Percentiles rank a stretch among this genome's conserved stretches.
These are phyloP conservation scores for Paedocypris sp. DNA, from an alignment of 2,113 vertebrate genomes.

Conservation along the genomic window DNA sequence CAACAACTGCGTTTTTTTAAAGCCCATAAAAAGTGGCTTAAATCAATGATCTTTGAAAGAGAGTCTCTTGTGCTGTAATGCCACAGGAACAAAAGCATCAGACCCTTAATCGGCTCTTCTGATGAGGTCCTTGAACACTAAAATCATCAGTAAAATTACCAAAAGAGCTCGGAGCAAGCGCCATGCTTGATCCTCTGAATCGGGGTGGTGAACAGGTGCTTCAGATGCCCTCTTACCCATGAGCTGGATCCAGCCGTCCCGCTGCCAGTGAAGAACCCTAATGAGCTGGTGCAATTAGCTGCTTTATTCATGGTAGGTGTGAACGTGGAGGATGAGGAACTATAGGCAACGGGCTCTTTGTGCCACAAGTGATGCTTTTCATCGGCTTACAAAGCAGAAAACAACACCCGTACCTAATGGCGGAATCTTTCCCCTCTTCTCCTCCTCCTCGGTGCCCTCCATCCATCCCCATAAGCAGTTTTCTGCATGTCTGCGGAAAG, in stretches of 20 bases:
- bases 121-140: constrained; percentile 44
- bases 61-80: constrained; percentile 27
- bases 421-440: constrained; percentile 35
- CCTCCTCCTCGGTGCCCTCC: constrained; percentile 3
- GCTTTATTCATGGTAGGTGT: constrained; percentile 66
- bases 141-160: constrained; percentile 58
- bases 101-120: constrained; percentile 49
- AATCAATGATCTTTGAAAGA: constrained; percentile 20
- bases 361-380: constrained; percentile 59
- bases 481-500: constrained; percentile 47
- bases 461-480: constrained; percentile 26
- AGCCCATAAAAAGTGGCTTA: constrained; percentile 4
- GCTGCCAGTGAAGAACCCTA: constrained; percentile 48
- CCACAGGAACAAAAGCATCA: constrained; percentile 27
- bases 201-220: constrained; percentile 52
- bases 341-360: constrained; percentile 57
- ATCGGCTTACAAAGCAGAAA: constrained; percentile 52
- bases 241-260: constrained; percentile 57
- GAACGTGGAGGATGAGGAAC: constrained; percentile 52
- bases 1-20: constrained; percentile 1
- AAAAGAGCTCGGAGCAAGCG: constrained; percentile 51
- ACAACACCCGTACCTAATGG: constrained; percentile 59
- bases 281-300: constrained; percentile 64
- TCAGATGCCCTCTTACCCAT: constrained; percentile 58
- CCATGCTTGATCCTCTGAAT: constrained; percentile 56